Base-by-base conservation (phyloP, 2,797 vertebrate genomes). In the Botia kubotai region DNA sequence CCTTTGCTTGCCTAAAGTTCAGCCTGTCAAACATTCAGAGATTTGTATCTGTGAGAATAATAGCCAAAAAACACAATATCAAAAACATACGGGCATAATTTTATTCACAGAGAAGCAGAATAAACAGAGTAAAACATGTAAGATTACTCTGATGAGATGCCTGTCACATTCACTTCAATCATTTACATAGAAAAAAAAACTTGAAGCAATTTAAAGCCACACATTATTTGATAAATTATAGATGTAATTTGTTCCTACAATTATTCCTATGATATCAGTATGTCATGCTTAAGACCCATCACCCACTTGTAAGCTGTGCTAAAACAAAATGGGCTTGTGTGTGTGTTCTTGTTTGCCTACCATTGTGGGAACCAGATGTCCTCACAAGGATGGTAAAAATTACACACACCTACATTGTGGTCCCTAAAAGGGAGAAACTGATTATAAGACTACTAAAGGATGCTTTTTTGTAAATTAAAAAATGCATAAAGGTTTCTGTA, bases 1-100 rank as follows among this genome's bases (percentile, higher is more conserved):
- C 43, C 6, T 46, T 46, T 68, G 19, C 19, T 23, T 39, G 21
- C 52, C 66, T 60, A 57, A 72, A 55, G 48, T 65, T 58, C 21
- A 73, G 12, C 50, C 36, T 73, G 70, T 67, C 70, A 57, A 73
- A 80, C 7, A 73, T 73, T 58, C 4, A 65, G 48, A 55, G 53
- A 80, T 53, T 5, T 26, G 19, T 17, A 39, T 67, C 63, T 63
- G 17, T 53, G 14, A 52, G 16, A 63, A 71, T 4, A 69, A 63
- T 11, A 36, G 29, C 13, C 48, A 39, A 36, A 26, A 8, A 62
- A 60, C 39, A 70, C 23, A 62, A 70, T 55, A 52, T 78, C 29
- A 13, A 52, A 62, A 72, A 62, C 43, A 71, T 26, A 50, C 70
- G 12, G n/a, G 52, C 77, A 63, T 19, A 26, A 6, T 63, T 5